Base-by-base conservation (phyloP, 1,140 invertebrate species). In the Cydia splendana region DNA sequence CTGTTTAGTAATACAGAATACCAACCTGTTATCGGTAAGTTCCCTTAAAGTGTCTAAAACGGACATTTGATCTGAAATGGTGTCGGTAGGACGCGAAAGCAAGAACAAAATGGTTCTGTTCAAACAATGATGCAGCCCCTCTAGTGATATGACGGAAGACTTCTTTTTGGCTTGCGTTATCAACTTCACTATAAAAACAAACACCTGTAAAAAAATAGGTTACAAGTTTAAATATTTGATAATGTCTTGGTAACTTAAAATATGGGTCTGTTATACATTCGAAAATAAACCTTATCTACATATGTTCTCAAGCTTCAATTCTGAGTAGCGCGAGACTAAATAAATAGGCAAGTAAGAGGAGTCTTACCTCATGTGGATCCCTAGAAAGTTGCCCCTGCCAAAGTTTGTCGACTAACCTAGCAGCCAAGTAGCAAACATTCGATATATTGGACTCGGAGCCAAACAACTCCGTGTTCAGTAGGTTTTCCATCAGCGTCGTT, bases 31-130 rank as follows among this genome's bases (percentile, higher is more conserved):
- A 76, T 95, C 98, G 12, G 98, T 98, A 9, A 99, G 94, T 93
- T 98, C 99, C 88, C 99, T 98, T 45, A 99, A 94, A 1, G 98
- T 96, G 89, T 99, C 98, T 76, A 99, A 93, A 9, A 99, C 97
- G 12, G 96, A 96, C 95, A 98, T 98, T 91, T 99, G 98, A 90
- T 98, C 97, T 0, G 97, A 95, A 34, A 97, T 96, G 4, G 96
- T 96, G 81, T 99, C 97, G 9, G 98, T 97, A 65, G 97, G 96
- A 71, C 99, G 95, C 1, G 98, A 99, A 13, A 99, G 90, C 78
- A 99, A 94, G 92, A 97, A 99, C 15, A 99, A 93, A 81, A 99
- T 98, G 4, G 97, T 98, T 83, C 99, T 95, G 93, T 99, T 99
- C 9, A 99, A 93, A 80, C 98, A 99, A 85, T 98, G 97, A 89